These are phyloP conservation scores for Artibeus jamaicensis DNA, from an alignment of 2,797 vertebrate genomes.

Conservation along the genomic window DNA sequence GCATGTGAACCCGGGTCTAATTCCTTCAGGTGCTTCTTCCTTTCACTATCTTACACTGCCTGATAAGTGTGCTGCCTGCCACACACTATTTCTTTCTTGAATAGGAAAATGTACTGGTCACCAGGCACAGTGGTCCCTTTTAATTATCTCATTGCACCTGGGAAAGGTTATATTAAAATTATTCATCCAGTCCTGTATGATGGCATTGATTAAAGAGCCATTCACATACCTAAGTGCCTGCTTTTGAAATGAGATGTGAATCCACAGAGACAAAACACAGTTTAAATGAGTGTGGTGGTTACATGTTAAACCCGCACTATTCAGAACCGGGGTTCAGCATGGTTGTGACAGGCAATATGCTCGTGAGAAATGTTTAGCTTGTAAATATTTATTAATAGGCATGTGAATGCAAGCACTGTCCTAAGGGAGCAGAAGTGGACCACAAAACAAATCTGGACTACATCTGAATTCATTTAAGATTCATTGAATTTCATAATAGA, in stretches of 20 bases:
- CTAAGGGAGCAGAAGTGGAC: background rate
- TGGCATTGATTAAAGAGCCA: background rate
- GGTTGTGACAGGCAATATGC: background rate
- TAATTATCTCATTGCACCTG: conserved; percentile 30
- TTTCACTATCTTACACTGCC: background rate
- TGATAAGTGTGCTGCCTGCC: background rate
- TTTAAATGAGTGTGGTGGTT: background rate
- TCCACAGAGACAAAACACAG: background rate
- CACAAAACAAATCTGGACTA: background rate
- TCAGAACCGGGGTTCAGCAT: background rate
- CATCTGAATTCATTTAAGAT: background rate
- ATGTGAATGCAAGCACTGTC: background rate
- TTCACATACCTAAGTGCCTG: background rate
- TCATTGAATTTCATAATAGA: background rate
- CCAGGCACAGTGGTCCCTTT: background rate
- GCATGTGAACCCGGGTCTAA: background rate
- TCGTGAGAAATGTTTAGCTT: background rate
- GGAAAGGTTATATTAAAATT: conserved; percentile 42
- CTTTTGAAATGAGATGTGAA: conserved; percentile 13
- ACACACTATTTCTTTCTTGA: background rate
- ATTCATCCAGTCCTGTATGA: background rate
- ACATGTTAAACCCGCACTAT: background rate
- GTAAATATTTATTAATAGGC: background rate
- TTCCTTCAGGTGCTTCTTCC: background rate
- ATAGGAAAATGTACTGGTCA: background rate